Base-by-base conservation (phyloP, 1,140 invertebrate species). In the Caerostris extrusa region DNA sequence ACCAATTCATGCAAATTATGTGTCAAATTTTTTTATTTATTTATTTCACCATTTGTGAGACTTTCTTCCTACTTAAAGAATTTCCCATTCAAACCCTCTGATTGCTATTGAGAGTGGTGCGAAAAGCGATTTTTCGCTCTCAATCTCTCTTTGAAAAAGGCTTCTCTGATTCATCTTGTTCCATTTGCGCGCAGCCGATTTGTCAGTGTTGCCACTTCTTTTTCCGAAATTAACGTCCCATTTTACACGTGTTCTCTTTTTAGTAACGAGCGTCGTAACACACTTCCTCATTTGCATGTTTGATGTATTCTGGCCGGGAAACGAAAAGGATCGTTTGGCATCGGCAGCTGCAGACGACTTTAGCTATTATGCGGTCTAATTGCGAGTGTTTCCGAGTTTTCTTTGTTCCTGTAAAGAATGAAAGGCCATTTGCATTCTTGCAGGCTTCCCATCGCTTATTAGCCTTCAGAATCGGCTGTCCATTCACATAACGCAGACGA, bases 291-390 rank as follows among this genome's bases (percentile, higher is more conserved):
- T 77, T 77, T 77, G 53, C 71, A 77, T 77, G 34, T 77, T 77
- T 77, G 71, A 77, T 77, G 10, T 77, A 77, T 77, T 77, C 71
- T 34, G 34, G 8, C 71, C 71, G 71, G 14, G 71, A 77, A 77
- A 34, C 34, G 71, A 50, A 71, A 71, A 71, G 50, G 69, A 71
- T 71, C 69, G 69, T 71, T 71, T 71, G 69, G 69, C 69, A 71
- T 71, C 69, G 19, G n/a, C 69, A 71, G 69, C 69, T 71, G 69
- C 69, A 71, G 69, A 71, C 69, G 69, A 71, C 69, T 71, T 71
- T 34, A n/a, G 69, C 34, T 71, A 71, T 71, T 71, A 71, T 71
- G 69, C 69, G 69, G 19, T 71, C 19, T 71, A 71, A 71, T 71
- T 71, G n/a, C 69, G 69, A 12, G 69, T 71, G 69, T 34, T 71